Evolutionary conservation across 2,888 invertebrate genomes (phyloP).

Genomic region (Andrena dorsata): DNA sequence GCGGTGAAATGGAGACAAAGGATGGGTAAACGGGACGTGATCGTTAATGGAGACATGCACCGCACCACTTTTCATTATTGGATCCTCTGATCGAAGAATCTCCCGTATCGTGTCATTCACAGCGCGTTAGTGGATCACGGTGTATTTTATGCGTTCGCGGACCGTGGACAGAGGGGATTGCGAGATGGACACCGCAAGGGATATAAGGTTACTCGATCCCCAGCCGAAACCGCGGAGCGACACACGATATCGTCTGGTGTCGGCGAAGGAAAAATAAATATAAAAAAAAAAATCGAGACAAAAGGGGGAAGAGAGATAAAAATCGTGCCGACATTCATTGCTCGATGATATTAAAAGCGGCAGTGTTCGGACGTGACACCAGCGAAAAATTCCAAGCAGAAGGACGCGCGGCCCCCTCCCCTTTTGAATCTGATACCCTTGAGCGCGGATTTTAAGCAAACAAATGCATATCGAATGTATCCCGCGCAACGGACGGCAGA

Average conservation of each 20-base stretch:
- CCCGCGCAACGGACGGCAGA: conserved; percentile 29
- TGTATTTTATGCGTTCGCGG: conserved; percentile 39
- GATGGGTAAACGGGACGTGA: too few species aligned
- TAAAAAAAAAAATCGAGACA: not conserved
- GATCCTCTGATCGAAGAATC: not conserved
- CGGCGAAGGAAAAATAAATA: conserved; percentile 26
- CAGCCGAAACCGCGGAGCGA: conserved; percentile 21
- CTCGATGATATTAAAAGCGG: conserved; percentile 36
- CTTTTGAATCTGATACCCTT: conserved; percentile 71
- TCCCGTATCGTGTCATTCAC: not conserved
- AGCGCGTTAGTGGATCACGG: not conserved
- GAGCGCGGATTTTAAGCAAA: conserved; percentile 70
- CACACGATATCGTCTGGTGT: conserved; percentile 38
- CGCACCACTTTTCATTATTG: not conserved
- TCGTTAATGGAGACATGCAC: not conserved
- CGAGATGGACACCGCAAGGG: conserved; percentile 23
- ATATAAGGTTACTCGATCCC: conserved; percentile 53
- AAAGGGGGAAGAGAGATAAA: too few species aligned
- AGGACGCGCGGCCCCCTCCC: conserved; percentile 26
- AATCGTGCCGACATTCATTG: conserved; percentile 13
- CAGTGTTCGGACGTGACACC: not conserved
- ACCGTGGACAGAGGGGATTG: conserved; percentile 16
- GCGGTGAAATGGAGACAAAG: not conserved
- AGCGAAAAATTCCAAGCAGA: conserved; percentile 18
- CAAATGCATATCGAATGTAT: conserved; percentile 72